Evolutionary conservation across 2,113 vertebrate genomes (phyloP).

Genomic region (Alces alces): DNA sequence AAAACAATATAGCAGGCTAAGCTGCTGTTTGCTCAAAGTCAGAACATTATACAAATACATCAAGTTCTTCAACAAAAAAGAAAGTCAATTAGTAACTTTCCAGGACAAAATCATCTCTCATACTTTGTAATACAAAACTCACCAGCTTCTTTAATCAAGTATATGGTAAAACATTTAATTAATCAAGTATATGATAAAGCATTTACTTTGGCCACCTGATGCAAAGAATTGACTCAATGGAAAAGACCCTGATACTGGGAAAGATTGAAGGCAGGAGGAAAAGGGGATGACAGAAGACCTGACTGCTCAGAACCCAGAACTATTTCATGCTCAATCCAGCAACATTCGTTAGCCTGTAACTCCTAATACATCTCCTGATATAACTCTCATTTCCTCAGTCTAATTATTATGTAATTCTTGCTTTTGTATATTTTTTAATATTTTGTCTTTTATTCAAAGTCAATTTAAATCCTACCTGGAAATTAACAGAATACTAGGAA

Average conservation of each 20-base stretch:
- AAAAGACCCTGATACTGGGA: background rate
- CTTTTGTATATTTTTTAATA: background rate
- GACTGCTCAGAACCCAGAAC: background rate
- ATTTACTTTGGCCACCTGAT: background rate
- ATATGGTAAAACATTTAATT: background rate
- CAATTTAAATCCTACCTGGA: background rate
- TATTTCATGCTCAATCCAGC: background rate
- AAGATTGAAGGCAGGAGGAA: background rate
- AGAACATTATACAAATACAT: background rate
- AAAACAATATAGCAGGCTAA: background rate
- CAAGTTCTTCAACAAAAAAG: background rate
- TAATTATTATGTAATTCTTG: background rate
- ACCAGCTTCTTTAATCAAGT: background rate
- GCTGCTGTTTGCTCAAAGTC: background rate
- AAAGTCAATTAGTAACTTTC: background rate
- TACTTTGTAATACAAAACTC: background rate
- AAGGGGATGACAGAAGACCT: background rate
- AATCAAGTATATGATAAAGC: background rate
- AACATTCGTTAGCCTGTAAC: background rate
- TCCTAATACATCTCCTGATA: background rate
- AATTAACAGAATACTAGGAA: background rate
- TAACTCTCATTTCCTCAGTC: background rate
- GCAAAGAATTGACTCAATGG: background rate
- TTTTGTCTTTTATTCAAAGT: background rate
- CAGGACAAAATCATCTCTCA: background rate